A percentile compares a stretch with the other conserved stretches of the same genome.
phyloP scores from a whole-genome alignment of 2,113 vertebrate species.

The Tachysurus vachellii region DNA sequence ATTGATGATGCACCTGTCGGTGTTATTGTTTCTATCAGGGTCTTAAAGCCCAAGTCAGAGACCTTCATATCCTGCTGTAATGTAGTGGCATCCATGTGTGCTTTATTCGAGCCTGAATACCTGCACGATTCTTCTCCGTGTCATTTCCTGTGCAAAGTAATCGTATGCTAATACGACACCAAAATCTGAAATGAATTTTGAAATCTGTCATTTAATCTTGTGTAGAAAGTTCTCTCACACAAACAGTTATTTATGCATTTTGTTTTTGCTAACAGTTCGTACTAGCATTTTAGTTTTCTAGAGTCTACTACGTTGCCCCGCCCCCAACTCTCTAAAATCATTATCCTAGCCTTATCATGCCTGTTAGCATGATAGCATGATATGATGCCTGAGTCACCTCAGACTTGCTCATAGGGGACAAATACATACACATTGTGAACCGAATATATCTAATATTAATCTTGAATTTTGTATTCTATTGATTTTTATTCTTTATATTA shows the following conservation, averaged over 20 bases:
- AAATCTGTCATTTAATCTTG: background rate
- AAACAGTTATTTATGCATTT: background rate
- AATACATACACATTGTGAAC: no score
- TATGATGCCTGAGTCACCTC: no score
- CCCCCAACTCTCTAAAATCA: background rate
- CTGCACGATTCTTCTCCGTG: background rate
- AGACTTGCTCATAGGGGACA: no score
- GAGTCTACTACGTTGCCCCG: background rate
- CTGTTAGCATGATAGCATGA: background rate
- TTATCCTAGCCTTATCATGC: background rate
- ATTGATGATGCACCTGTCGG: conserved; percentile 17
- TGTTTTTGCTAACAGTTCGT: no score
- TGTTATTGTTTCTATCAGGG: conserved; percentile 1
- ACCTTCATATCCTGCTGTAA: conserved; percentile 14
- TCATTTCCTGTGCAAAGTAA: conserved; percentile 8
- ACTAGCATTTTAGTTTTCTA: background rate
- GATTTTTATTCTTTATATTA: no score
- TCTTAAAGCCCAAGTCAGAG: background rate
- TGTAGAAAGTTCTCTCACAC: no score
- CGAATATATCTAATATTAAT: no score
- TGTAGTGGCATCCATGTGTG: background rate
- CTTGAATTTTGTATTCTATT: no score
- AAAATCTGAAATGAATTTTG: background rate
- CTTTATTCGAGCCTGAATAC: conserved; percentile 14
- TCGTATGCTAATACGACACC: background rate